phyloP scores from a whole-genome alignment of 1,140 invertebrate species.

The Leptestheria dahalacensis region DNA sequence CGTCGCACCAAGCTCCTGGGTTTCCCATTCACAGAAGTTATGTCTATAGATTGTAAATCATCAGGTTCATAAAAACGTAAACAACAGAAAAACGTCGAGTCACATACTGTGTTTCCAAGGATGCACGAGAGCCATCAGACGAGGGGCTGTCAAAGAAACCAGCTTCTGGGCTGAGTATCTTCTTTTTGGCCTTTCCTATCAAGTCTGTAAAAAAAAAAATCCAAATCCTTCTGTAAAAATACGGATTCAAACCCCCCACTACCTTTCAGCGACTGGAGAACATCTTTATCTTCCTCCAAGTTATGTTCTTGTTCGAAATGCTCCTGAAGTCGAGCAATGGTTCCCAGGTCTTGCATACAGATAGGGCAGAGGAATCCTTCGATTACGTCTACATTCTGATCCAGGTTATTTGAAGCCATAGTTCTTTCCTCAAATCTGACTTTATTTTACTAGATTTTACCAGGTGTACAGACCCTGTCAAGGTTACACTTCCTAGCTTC shows the following conservation, averaged over 20 bases:
- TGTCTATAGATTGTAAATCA: background rate
- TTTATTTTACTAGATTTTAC: no score
- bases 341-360: constrained; percentile 74
- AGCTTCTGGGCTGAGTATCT: constrained; percentile 64
- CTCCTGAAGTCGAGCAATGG: constrained; percentile 57
- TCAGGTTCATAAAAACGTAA: background rate
- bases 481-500: no score
- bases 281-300: constrained; percentile 66
- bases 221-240: no score
- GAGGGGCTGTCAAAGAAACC: constrained; percentile 25
- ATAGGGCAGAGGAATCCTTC: constrained; percentile 90
- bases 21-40: constrained; percentile 11
- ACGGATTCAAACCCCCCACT: no score
- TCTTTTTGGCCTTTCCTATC: constrained; percentile 76
- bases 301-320: constrained; percentile 75
- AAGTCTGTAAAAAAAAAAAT: constrained; percentile 54
- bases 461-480: no score
- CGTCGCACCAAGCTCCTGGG: constrained; percentile 21
- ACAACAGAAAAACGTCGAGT: constrained; percentile 33
- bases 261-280: constrained; percentile 80
- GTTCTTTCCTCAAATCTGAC: no score
- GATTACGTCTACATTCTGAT: background rate
- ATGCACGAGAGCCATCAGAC: no score
- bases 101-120: no score
- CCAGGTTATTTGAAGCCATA: background rate